These are phyloP conservation scores for Zaprionus tsacasi DNA, from an alignment of 1,140 invertebrate species.

Conservation along the genomic window DNA sequence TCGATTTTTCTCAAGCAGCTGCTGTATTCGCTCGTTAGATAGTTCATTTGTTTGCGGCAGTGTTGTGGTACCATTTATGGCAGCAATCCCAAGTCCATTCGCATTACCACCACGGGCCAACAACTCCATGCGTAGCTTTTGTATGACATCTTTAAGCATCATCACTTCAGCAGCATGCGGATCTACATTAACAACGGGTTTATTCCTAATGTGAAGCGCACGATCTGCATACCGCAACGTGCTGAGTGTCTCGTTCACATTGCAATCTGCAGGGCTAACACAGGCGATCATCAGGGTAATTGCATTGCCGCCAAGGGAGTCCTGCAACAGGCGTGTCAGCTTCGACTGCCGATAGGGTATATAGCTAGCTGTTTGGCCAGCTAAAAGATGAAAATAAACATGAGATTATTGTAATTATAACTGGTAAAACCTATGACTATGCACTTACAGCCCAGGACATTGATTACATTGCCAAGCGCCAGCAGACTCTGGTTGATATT, in stretches of 20 bases:
- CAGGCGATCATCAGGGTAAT: conserved; percentile 97
- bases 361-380: conserved; percentile 86
- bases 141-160: conserved; percentile 87
- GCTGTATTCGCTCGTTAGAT: conserved; percentile 33
- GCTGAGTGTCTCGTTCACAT: conserved; percentile 94
- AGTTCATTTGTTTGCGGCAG: background rate
- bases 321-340: conserved; percentile 95
- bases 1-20: conserved; percentile 77
- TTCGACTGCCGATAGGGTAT: conserved; percentile 96
- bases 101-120: conserved; percentile 77
- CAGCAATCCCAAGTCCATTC: background rate
- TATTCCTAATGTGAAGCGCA: conserved; percentile 96
- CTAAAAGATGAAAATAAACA: conserved; percentile 24
- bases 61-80: conserved; percentile 50
- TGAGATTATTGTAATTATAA: background rate
- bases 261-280: conserved; percentile 95
- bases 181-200: conserved; percentile 95
- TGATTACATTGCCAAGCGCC: conserved; percentile 97
- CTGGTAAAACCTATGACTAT: background rate
- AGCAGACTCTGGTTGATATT: conserved; percentile 97
- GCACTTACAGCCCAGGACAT: conserved; percentile 88
- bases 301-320: conserved; percentile 96
- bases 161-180: conserved; percentile 89
- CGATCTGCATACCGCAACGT: conserved; percentile 96
- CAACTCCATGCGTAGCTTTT: conserved; percentile 88